These are phyloP conservation scores for Acyrthosiphon pisum DNA, from an alignment of 1,140 invertebrate species.

Conservation along the genomic window DNA sequence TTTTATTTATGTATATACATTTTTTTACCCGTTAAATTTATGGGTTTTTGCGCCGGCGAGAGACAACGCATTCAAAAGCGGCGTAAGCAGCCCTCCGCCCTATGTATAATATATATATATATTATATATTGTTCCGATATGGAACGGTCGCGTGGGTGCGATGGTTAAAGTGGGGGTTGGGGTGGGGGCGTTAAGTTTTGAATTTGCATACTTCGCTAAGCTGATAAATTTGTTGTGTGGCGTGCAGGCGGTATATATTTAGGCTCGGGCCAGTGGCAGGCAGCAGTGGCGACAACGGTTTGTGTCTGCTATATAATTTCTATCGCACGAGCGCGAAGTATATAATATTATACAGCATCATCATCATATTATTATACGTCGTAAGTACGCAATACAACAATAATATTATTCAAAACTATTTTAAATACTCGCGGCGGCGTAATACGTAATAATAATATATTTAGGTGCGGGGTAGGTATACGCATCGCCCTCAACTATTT, in stretches of 20 bases:
- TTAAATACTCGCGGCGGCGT: background rate
- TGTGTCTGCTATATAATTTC: conserved; percentile 11
- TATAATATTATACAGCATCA: no score
- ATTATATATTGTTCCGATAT: background rate
- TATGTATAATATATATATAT: no score
- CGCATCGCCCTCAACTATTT: background rate
- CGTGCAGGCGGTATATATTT: background rate
- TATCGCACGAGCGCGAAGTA: background rate
- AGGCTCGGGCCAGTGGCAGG: no score
- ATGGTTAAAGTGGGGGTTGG: background rate
- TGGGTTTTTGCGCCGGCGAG: background rate
- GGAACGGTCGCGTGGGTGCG: background rate
- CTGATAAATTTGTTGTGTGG: conserved; percentile 44
- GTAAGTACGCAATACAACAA: background rate
- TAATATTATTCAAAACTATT: conserved; percentile 51
- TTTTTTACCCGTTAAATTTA: conserved; percentile 30
- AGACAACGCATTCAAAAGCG: conserved; percentile 44
- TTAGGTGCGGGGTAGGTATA: background rate
- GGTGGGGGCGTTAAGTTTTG: conserved; percentile 34
- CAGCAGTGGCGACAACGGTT: background rate
- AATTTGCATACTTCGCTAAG: conserved; percentile 56
- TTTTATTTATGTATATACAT: background rate
- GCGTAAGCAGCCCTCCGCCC: background rate
- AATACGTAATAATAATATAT: no score
- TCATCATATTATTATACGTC: no score